phyloP scores from a whole-genome alignment of 1,140 invertebrate species.

The Coenobita brevimanus region DNA sequence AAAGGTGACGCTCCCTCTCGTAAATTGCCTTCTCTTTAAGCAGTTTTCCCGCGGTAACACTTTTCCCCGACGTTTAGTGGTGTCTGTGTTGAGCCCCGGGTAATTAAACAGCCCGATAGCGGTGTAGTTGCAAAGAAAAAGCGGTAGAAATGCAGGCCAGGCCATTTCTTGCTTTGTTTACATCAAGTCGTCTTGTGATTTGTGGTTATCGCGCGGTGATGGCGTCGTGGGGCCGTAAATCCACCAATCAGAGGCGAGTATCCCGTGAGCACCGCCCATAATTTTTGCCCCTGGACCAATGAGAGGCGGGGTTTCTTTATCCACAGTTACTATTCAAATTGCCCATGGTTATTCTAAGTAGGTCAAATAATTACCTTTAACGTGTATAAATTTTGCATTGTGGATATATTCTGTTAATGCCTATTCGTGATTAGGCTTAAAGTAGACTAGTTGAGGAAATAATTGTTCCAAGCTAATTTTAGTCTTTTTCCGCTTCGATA shows the following conservation, averaged over 20 bases:
- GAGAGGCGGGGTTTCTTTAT: constrained; percentile 22
- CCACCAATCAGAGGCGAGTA: constrained; percentile 47
- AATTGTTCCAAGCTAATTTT: too few species aligned
- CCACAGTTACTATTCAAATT: constrained; percentile 27
- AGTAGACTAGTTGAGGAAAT: too few species aligned
- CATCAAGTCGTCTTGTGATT: constrained; percentile 59
- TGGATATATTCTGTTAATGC: too few species aligned
- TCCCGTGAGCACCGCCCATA: constrained; percentile 67
- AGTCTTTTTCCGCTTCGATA: too few species aligned
- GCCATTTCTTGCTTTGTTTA: constrained; percentile 53
- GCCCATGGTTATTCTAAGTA: neutral
- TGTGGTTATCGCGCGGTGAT: constrained; percentile 55
- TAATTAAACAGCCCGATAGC: neutral
- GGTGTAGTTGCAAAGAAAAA: neutral
- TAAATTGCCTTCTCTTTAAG: constrained; percentile 21
- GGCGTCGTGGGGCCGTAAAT: constrained; percentile 60
- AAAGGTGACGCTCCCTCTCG: constrained; percentile 16
- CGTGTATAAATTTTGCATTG: too few species aligned
- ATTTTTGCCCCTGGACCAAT: constrained; percentile 64
- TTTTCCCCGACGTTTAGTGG: neutral
- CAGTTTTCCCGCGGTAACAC: neutral
- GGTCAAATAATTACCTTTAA: too few species aligned
- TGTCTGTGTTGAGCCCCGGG: neutral
- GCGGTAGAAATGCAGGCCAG: neutral
- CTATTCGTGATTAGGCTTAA: too few species aligned